phyloP scores from a whole-genome alignment of 2,797 vertebrate genomes.

The Poeciliopsis presidionis region DNA sequence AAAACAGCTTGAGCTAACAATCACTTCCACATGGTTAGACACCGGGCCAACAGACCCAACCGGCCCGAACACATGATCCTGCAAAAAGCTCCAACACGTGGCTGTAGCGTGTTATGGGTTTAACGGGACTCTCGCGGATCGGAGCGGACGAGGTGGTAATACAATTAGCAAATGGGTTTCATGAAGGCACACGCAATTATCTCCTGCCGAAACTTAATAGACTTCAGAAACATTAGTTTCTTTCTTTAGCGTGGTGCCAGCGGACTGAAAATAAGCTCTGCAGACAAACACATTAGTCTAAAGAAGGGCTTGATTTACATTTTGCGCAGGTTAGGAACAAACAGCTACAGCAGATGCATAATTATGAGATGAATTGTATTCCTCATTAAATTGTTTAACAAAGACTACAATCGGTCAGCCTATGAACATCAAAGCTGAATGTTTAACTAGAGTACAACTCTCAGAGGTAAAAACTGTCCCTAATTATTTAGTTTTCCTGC shows the following conservation, averaged over 20 bases:
- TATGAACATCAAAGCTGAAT: not conserved
- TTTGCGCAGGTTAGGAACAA: not conserved
- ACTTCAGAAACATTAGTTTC: slow-evolving; percentile 42
- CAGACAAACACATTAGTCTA: slow-evolving; percentile 33
- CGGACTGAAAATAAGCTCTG: slow-evolving; percentile 25
- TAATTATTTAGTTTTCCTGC: not conserved
- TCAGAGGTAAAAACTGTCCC: not conserved
- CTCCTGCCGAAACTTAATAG: slow-evolving; percentile 69
- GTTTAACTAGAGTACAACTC: not conserved
- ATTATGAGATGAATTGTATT: slow-evolving; percentile 15
- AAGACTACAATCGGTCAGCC: not conserved
- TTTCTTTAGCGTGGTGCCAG: slow-evolving; percentile 43
- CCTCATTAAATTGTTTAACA: not conserved
- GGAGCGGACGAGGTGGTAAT: slow-evolving; percentile 63
- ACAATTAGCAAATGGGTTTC: slow-evolving; percentile 68
- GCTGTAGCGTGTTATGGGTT: slow-evolving; percentile 30
- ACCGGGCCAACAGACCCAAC: slow-evolving; percentile 59
- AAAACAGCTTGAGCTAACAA: slow-evolving; percentile 70
- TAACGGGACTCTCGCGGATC: slow-evolving; percentile 28
- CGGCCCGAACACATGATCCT: slow-evolving; percentile 24
- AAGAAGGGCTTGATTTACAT: slow-evolving; percentile 18
- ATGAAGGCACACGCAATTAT: slow-evolving; percentile 60
- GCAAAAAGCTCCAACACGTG: slow-evolving; percentile 21
- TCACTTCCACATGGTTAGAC: slow-evolving; percentile 77
- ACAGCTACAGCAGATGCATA: slow-evolving; percentile 10